These are phyloP conservation scores for Rhinophrynus dorsalis DNA, from an alignment of 2,797 vertebrate species.

Conservation along the genomic window DNA sequence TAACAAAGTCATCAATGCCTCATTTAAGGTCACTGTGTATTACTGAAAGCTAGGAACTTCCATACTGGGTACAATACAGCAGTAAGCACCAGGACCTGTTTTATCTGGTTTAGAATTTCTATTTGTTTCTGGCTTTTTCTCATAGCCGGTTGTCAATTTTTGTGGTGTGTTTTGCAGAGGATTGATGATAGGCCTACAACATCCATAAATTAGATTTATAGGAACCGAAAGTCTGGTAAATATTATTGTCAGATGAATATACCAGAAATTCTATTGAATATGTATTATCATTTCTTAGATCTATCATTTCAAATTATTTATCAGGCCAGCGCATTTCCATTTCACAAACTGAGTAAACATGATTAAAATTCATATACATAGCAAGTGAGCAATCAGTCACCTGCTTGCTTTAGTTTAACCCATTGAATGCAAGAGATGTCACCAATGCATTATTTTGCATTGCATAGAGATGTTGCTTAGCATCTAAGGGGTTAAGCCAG, in stretches of 20 bases:
- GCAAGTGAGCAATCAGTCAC: neutral
- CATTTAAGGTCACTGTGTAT: neutral
- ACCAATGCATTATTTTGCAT: too few relatives aligned
- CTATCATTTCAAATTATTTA: slow-evolving; percentile 8
- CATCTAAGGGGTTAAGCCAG: too few relatives aligned
- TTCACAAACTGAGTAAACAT: neutral
- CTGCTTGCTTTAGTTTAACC: neutral
- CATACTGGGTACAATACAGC: neutral
- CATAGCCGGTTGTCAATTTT: neutral
- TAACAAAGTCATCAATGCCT: neutral
- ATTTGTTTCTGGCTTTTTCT: neutral
- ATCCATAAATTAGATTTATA: neutral
- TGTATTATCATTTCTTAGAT: neutral
- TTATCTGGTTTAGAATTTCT: neutral
- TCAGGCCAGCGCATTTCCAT: neutral
- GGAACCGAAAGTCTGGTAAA: neutral
- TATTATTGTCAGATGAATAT: neutral
- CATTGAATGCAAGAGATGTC: too few relatives aligned
- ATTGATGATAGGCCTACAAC: neutral
- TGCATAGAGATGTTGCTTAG: too few relatives aligned
- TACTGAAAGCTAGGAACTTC: neutral
- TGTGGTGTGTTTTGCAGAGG: neutral
- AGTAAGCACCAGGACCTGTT: neutral
- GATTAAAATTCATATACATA: neutral
- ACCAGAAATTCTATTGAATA: neutral